Base-by-base conservation (phyloP, 2,797 vertebrate species). In the Rhyacichthys aspro region DNA sequence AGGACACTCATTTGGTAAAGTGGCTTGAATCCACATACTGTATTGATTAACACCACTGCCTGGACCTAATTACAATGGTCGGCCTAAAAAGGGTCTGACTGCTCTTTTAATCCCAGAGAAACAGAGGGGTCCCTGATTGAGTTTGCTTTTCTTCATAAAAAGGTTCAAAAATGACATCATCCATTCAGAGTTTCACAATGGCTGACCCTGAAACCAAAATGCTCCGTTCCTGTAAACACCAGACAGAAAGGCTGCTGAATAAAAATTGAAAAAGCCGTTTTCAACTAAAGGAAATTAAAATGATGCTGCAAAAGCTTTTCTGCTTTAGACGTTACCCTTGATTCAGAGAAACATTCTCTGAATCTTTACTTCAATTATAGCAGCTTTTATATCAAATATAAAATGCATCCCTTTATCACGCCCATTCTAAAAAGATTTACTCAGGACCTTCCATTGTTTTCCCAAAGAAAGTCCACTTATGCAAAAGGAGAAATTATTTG, bases 121-220 rank as follows among this genome's bases (percentile, higher is more conserved):
- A 54, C 74, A 74, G 1, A 12, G 49, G 75, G 74, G 54, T 15
- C 59, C 0, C 7, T 23, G 50, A 79, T 84, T 41, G 71, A 83
- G 19, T 23, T 2, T 23, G 19, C 19, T 23, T 23, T 23, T 23
- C 19, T 23, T 23, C 19, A 23, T 23, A 23, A 23, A 23, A 23
- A 72, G 28, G 63, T 36, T 10, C 23, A 32, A 54, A 41, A 28
- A 54, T 54, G 12, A 32, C 37, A 59, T 47, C 43, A 58, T 60
- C 58, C 32, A 28, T 39, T 44, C 44, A 15, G 18, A 19, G 16
- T 38, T 58, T 17, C 23, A 46, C 23, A 15, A 49, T 15, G 18
- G 9, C 19, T 61, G 17, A 67, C 17, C 49, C 28, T 12, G 14
- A 61, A 39, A 5, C 11, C n/a, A 15, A 9, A 1, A 33, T 38